Conservation (phyloP, 2,113 vertebrate species). For the Ciconia maguari region DNA sequence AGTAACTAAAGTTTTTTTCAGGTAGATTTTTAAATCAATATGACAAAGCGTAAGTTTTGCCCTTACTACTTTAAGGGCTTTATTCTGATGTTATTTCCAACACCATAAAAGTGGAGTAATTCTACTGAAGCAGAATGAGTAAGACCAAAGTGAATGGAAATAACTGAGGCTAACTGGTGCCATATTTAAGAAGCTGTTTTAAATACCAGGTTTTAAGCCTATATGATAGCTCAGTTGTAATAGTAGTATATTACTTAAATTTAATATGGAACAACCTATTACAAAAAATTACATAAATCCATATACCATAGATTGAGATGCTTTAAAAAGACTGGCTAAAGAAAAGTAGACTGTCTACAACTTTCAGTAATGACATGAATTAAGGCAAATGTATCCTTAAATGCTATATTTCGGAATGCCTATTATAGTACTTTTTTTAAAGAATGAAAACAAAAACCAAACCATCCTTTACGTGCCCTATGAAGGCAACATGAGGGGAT, state of each 20-base stretch:
- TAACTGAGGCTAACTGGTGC: background rate
- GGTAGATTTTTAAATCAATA: background rate
- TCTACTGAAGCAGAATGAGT: background rate
- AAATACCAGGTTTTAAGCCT: background rate
- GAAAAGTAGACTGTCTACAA: background rate
- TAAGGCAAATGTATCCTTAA: background rate
- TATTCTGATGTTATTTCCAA: background rate
- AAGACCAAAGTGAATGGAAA: background rate
- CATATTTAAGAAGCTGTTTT: background rate
- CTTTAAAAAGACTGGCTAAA: background rate
- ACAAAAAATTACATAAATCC: background rate
- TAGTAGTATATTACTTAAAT: background rate
- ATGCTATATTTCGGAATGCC: background rate
- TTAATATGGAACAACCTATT: background rate
- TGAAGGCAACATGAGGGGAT: background rate
- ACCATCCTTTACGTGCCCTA: background rate
- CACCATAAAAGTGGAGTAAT: background rate
- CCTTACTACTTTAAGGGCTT: background rate
- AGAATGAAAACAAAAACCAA: background rate
- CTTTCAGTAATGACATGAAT: background rate
- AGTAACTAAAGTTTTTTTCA: background rate
- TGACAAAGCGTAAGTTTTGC: background rate
- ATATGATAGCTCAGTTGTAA: background rate
- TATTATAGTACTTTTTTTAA: background rate
- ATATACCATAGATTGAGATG: background rate